Conservation (phyloP, 2,797 vertebrate species). For the Danio jaintianensis region DNA sequence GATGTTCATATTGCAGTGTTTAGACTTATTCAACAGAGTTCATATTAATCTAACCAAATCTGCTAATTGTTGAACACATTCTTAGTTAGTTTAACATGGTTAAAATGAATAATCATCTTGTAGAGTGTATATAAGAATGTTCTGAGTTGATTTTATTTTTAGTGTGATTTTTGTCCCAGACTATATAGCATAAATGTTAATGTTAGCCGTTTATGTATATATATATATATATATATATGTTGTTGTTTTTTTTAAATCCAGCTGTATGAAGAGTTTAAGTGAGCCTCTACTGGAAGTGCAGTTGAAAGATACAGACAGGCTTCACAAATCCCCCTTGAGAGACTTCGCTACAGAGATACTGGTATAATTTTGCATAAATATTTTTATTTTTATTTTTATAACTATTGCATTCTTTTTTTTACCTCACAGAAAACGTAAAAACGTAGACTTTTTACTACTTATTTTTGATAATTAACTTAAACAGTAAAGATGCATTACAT, state of each 20-base stretch:
- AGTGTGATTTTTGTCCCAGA: neutral
- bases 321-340: slow-evolving; percentile 83
- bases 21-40: too few species aligned
- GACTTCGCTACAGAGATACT: slow-evolving; percentile 88
- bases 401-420: neutral
- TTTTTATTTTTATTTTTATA: neutral
- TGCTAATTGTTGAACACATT: too few species aligned
- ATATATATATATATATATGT: too few species aligned
- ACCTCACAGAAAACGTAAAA: too few species aligned
- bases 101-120: too few species aligned
- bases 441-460: too few species aligned
- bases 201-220: neutral
- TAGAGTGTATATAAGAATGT: too few species aligned
- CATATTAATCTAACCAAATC: too few species aligned
- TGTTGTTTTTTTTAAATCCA: slow-evolving; percentile 65
- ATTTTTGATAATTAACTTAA: too few species aligned
- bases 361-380: slow-evolving; percentile 72
- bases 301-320: slow-evolving; percentile 81
- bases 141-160: neutral
- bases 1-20: too few species aligned
- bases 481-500: too few species aligned
- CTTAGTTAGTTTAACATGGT: too few species aligned
- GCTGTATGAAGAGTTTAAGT: slow-evolving; percentile 91
- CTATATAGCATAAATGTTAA: neutral
- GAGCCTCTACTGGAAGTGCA: slow-evolving; percentile 86